Percentiles rank a stretch among this genome's conserved stretches.
Evolutionary conservation across 2,797 vertebrate genomes (phyloP).

Genomic region (Hapalemur alaotrensis): DNA sequence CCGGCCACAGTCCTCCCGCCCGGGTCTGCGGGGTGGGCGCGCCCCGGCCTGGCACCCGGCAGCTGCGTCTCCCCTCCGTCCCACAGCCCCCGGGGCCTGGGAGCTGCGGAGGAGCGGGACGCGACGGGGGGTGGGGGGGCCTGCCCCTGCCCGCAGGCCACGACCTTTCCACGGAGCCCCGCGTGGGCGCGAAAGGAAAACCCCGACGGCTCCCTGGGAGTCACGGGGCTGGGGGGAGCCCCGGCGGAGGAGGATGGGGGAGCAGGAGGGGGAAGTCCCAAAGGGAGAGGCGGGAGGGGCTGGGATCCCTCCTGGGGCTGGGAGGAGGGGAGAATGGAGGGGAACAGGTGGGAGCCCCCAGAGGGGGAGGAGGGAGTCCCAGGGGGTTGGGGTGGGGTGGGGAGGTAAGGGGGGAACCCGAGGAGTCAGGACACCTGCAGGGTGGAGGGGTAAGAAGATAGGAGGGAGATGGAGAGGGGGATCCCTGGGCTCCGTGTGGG

Average conservation of each 20-base stretch:
- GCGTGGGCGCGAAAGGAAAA: constrained; percentile 60
- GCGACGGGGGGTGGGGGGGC: too few relatives aligned
- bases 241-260: neutral
- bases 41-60: too few relatives aligned
- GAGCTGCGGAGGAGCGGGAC: neutral
- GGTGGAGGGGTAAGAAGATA: neutral
- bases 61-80: neutral
- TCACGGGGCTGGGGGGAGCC: constrained; percentile 40
- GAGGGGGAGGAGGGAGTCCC: neutral
- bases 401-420: neutral
- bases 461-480: too few relatives aligned
- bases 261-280: neutral
- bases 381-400: neutral
- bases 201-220: constrained; percentile 14
- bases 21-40: neutral
- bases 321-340: neutral
- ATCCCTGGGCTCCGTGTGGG: too few relatives aligned
- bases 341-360: neutral
- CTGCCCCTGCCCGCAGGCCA: neutral
- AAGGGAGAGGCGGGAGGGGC: neutral
- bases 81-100: neutral
- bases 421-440: neutral
- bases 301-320: neutral
- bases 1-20: neutral
- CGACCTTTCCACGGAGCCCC: constrained; percentile 60